Evolutionary conservation across 2,113 vertebrate genomes (phyloP).

Genomic region (Channa argus): DNA sequence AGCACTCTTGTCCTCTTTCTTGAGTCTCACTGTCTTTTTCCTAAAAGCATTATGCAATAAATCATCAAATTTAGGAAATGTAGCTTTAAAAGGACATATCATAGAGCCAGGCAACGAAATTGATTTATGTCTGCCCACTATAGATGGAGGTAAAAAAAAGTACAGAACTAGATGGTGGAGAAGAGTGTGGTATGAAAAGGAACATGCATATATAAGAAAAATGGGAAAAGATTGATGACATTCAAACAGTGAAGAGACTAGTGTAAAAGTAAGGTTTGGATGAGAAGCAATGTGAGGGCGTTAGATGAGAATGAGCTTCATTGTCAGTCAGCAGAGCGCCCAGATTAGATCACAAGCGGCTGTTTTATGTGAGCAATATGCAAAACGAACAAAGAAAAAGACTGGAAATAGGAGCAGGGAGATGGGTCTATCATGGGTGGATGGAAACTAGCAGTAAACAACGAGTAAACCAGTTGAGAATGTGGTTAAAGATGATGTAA

Average conservation of each 20-base stretch:
- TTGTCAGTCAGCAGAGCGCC: conserved; percentile 10
- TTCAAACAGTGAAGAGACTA: background rate
- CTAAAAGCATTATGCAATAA: background rate
- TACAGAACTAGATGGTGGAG: background rate
- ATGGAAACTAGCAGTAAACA: background rate
- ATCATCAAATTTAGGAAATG: conserved; percentile 8
- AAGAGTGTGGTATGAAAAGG: too few species aligned
- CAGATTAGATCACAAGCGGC: conserved; percentile 31
- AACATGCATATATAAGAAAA: too few species aligned
- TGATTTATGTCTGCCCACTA: background rate
- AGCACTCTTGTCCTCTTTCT: background rate
- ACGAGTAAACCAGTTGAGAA: too few species aligned
- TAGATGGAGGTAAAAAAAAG: background rate
- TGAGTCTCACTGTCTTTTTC: background rate
- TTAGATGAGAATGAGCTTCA: conserved; percentile 25
- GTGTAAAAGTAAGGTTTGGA: background rate
- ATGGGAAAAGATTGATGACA: background rate
- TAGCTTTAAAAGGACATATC: conserved; percentile 1
- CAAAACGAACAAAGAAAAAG: conserved; percentile 2
- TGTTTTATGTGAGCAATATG: conserved; percentile 21
- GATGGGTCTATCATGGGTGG: background rate
- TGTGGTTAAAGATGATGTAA: too few species aligned
- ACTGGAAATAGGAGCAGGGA: background rate
- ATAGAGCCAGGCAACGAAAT: background rate
- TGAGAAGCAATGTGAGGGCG: conserved; percentile 7